Conservation (phyloP, 1,140 invertebrate genomes). For the Pantala flavescens region DNA sequence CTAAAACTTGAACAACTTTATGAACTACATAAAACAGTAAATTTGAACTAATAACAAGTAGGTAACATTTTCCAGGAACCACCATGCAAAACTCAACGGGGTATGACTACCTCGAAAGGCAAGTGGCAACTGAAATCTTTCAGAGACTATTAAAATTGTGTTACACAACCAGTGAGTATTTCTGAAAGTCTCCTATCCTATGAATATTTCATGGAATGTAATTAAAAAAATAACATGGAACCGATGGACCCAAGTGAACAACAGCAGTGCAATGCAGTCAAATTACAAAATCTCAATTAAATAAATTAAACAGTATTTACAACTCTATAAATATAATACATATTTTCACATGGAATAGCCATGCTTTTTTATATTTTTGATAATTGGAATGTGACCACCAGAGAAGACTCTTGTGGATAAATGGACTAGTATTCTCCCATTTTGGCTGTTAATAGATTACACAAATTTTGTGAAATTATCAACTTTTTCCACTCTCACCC, state of each 20-base stretch:
- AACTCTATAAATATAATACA: not conserved
- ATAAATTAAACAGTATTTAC: not conserved
- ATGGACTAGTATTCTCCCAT: too few relatives aligned
- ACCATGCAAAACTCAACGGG: not conserved
- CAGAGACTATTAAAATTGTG: not conserved
- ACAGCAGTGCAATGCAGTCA: not conserved
- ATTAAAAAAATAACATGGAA: slow-evolving; percentile 1
- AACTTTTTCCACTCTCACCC: too few relatives aligned
- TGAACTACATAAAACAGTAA: not conserved
- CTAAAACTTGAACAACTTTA: slow-evolving; percentile 7
- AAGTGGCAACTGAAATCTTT: too few relatives aligned
- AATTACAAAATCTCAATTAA: not conserved
- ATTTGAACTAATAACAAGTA: not conserved
- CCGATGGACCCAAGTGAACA: not conserved
- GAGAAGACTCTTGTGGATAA: too few relatives aligned
- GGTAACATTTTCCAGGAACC: slow-evolving; percentile 1
- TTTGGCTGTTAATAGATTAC: too few relatives aligned
- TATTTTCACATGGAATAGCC: not conserved
- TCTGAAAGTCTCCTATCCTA: not conserved
- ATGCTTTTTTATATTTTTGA: not conserved
- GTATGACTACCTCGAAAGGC: not conserved
- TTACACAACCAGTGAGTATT: not conserved
- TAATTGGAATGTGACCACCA: too few relatives aligned
- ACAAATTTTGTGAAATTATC: too few relatives aligned
- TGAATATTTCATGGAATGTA: not conserved